Evolutionary conservation across 2,797 vertebrate species (phyloP).

Genomic region (Eospalax fontanierii): DNA sequence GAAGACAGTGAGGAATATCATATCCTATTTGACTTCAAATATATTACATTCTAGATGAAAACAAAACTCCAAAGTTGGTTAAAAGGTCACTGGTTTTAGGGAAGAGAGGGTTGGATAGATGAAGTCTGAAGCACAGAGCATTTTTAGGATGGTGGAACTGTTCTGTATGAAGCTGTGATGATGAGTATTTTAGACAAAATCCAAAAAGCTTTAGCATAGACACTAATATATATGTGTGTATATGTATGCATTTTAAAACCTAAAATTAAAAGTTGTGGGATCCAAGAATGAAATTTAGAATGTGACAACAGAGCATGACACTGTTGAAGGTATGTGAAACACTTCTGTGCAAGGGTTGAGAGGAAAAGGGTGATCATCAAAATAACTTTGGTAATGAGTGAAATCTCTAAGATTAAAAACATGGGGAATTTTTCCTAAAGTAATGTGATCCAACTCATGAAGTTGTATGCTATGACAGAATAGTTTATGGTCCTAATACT

Average conservation of each 20-base stretch:
- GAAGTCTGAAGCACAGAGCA: neutral
- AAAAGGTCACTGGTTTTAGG: neutral
- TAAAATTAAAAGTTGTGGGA: neutral
- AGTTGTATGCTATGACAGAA: neutral
- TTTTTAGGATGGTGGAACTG: neutral
- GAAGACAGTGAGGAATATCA: neutral
- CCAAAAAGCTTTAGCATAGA: neutral
- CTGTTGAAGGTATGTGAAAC: neutral
- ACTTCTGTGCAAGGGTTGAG: neutral
- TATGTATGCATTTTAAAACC: neutral
- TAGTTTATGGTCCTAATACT: neutral
- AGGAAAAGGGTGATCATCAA: neutral
- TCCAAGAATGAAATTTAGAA: neutral
- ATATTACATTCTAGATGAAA: neutral
- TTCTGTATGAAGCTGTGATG: neutral
- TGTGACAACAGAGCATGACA: neutral
- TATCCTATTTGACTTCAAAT: neutral
- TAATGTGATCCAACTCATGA: neutral
- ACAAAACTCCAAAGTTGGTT: neutral
- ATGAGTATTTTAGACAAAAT: neutral
- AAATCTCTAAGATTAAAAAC: neutral
- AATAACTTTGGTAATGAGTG: neutral
- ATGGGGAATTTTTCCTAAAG: neutral
- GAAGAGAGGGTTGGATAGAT: rapidly evolving
- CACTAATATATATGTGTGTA: neutral